Percentiles rank a stretch among this genome's conserved stretches.
Evolutionary conservation across 1,140 invertebrate genomes (phyloP).

Genomic region (Pygmarrhopalites habei): DNA sequence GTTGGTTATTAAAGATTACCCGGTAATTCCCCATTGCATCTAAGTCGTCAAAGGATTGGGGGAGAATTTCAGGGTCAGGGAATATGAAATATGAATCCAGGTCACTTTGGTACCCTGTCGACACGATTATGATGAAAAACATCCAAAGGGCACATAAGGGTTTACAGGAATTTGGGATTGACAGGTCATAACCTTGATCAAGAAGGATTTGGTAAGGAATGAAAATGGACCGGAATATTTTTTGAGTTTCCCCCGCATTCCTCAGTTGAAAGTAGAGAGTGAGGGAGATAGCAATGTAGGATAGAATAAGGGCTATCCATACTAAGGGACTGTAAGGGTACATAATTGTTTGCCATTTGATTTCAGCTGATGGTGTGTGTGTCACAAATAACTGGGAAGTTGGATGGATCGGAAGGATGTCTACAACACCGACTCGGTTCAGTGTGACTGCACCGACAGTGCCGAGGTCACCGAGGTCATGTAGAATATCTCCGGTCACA

Average conservation of each 20-base stretch:
- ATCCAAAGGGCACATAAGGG: neutral
- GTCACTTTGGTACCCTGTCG: constrained; percentile 2
- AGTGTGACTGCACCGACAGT: too few relatives aligned
- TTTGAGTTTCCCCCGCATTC: neutral
- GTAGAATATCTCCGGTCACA: too few relatives aligned
- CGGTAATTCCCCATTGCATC: neutral
- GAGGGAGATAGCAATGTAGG: neutral
- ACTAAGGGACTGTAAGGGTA: neutral
- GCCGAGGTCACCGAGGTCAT: too few relatives aligned
- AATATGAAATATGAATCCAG: constrained; percentile 4
- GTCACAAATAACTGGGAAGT: neutral
- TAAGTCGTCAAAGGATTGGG: neutral
- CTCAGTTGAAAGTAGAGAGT: neutral
- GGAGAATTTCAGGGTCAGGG: neutral
- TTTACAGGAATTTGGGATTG: neutral
- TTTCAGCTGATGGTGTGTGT: neutral
- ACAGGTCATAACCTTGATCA: neutral
- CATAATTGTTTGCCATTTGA: neutral
- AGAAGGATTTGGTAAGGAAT: neutral
- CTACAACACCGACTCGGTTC: neutral
- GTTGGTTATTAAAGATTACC: neutral
- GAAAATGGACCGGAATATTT: neutral
- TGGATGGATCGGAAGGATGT: neutral
- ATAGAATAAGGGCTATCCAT: neutral
- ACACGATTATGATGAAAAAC: neutral